Percentiles rank a stretch among this genome's conserved stretches.
Conservation (phyloP, 2,888 invertebrate species). For the Azorinus chamasolen region DNA sequence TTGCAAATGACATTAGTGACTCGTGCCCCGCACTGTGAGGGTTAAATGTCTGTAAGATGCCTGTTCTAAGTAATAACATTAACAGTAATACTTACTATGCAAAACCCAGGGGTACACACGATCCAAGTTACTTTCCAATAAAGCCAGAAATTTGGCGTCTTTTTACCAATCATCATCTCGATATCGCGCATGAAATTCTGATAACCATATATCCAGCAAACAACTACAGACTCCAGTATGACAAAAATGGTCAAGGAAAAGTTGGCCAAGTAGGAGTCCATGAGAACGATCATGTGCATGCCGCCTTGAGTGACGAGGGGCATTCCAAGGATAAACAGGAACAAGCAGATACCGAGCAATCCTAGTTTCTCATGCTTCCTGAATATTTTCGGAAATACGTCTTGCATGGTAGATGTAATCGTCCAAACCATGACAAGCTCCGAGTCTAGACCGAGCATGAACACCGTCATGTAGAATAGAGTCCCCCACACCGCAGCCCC, state of each 20-base stretch:
- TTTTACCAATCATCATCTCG: conserved; percentile 40
- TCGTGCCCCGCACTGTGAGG: too few species aligned
- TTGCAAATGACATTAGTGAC: too few species aligned
- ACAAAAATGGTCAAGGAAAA: conserved; percentile 89
- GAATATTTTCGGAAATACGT: conserved; percentile 24
- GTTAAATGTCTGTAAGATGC: too few species aligned
- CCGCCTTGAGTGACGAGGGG: conserved; percentile 69
- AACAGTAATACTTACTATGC: conserved; percentile 26
- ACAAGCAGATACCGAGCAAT: conserved; percentile 14
- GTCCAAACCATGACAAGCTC: conserved; percentile 25
- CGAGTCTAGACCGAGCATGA: conserved; percentile 32
- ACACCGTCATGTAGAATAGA: conserved; percentile 33
- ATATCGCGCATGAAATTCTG: conserved; percentile 28
- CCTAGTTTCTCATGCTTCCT: conserved; percentile 11
- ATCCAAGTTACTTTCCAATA: conserved; percentile 42
- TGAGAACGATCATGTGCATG: conserved; percentile 70
- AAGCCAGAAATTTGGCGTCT: conserved; percentile 8
- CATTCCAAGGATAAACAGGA: conserved; percentile 35
- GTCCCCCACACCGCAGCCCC: conserved; percentile 33
- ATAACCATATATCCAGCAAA: conserved; percentile 92
- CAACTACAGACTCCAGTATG: conserved; percentile 89
- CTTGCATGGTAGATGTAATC: conserved; percentile 1
- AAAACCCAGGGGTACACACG: conserved; percentile 20
- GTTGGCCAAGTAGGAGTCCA: conserved; percentile 77
- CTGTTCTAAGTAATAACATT: too few species aligned